Percentiles rank a stretch among this genome's conserved stretches.
Conservation (phyloP, 2,888 invertebrate species). For the Strigamia transsilvanica region DNA sequence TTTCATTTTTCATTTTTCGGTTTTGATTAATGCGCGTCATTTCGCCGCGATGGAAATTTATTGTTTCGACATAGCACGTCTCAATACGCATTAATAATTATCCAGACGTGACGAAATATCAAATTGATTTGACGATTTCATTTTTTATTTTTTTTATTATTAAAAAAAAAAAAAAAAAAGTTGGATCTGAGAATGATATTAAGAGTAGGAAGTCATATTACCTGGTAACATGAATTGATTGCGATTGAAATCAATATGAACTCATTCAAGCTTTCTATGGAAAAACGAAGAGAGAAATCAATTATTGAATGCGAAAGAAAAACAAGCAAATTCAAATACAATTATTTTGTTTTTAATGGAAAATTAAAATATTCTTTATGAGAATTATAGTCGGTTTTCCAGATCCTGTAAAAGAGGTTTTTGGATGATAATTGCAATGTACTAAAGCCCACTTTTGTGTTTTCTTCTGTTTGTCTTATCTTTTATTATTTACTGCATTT, state of each 20-base stretch:
- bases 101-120: background rate
- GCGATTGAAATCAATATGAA: background rate
- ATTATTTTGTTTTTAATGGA: background rate
- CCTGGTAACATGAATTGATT: conserved; percentile 7
- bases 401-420: background rate
- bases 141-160: background rate
- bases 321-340: background rate
- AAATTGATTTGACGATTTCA: background rate
- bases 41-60: background rate
- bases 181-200: background rate
- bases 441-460: background rate
- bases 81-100: background rate
- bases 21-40: conserved; percentile 9
- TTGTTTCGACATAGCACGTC: background rate
- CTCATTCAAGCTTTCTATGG: background rate
- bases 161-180: too few species aligned
- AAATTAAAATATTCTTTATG: too few species aligned
- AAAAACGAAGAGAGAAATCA: conserved; percentile 16
- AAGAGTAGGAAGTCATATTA: background rate
- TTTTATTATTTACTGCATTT: too few species aligned
- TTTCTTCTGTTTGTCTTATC: too few species aligned
- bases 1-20: conserved; percentile 28
- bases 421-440: background rate
- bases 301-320: conserved; percentile 10
- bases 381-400: background rate